Base-by-base conservation (phyloP, 2,113 vertebrate genomes). In the Myodes glareolus region DNA sequence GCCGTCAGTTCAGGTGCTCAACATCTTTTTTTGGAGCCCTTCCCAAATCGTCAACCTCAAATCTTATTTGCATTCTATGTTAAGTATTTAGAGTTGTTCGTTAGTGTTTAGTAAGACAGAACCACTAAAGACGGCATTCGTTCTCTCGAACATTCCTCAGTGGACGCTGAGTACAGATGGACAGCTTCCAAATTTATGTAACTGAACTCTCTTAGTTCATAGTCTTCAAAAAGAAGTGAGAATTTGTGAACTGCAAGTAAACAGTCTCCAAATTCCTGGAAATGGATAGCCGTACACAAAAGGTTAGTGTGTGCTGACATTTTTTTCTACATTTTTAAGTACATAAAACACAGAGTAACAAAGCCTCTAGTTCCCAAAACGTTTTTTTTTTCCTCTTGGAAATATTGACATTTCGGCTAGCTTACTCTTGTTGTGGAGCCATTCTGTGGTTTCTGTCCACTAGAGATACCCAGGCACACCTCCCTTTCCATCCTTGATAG, bases 211-310 rank as follows among this genome's bases (percentile, higher is more conserved):
- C 25, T 75, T 78, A n/a, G 14, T 23, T 58, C 36, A 19, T 61
- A 25, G n/a, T 90, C 39, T 87, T 92, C 47, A 52, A 67, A 75
- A 47, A 87, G 50, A 88, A 61, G 39, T 86, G 50, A 90, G 73
- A 90, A 96, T 45, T n/a, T 70, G 42, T 65, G 85, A 81, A 81
- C 77, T 52, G 39, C 55, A 80, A 70, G 45, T 65, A 89, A 95
- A 87, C n/a, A 19, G 50, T 91, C 42, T 95, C 77, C 58, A 87
- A 50, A 91, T 95, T 93, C 78, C 68, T 90, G 50, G 13, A 84
- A 91, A 94, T 36, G 70, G 25, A 68, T 87, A 90, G 50, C 17
- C 73, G 45, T 13, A 52, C 25, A 42, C 55, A 81, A 80, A 52
- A 63, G 31, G 16, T 50, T 91, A 68, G 39, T 86, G 50, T n/a